Evolutionary conservation across 2,888 invertebrate genomes (phyloP).

Genomic region (Lasioglossum oenotherae): DNA sequence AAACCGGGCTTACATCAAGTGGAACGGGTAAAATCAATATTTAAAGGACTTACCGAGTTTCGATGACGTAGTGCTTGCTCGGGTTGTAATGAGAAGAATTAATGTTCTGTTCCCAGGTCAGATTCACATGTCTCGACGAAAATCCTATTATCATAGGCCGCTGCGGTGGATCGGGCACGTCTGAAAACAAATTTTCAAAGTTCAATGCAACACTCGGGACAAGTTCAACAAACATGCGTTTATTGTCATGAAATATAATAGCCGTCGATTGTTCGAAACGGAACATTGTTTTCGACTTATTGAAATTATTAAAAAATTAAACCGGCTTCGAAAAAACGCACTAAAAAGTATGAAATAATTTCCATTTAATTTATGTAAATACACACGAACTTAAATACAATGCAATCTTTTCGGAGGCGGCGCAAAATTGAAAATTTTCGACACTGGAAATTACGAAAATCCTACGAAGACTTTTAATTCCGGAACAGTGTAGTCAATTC

Average conservation of each 20-base stretch:
- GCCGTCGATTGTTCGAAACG: too few species aligned
- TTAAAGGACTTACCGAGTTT: conserved; percentile 88
- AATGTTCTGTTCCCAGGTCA: conserved; percentile 91
- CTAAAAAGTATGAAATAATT: too few species aligned
- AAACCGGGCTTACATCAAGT: conserved; percentile 5
- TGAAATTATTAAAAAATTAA: too few species aligned
- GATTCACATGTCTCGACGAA: conserved; percentile 90
- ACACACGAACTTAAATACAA: too few species aligned
- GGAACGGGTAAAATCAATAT: conserved; percentile 45
- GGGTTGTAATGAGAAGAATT: conserved; percentile 89
- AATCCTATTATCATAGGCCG: conserved; percentile 90
- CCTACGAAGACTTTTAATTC: background rate
- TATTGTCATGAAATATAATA: background rate
- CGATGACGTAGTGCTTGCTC: conserved; percentile 90
- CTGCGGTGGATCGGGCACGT: conserved; percentile 90
- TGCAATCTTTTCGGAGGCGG: too few species aligned
- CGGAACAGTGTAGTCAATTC: background rate
- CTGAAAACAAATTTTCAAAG: conserved; percentile 84
- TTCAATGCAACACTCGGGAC: conserved; percentile 21
- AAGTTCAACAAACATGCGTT: background rate
- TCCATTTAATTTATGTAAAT: too few species aligned
- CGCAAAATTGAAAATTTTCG: too few species aligned
- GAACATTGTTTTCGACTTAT: too few species aligned
- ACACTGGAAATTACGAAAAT: too few species aligned
- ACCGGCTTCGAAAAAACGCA: too few species aligned